Percentiles rank a stretch among this genome's conserved stretches.
Conservation (phyloP, 2,797 vertebrate genomes). For the Neosilurus hyrtlii region DNA sequence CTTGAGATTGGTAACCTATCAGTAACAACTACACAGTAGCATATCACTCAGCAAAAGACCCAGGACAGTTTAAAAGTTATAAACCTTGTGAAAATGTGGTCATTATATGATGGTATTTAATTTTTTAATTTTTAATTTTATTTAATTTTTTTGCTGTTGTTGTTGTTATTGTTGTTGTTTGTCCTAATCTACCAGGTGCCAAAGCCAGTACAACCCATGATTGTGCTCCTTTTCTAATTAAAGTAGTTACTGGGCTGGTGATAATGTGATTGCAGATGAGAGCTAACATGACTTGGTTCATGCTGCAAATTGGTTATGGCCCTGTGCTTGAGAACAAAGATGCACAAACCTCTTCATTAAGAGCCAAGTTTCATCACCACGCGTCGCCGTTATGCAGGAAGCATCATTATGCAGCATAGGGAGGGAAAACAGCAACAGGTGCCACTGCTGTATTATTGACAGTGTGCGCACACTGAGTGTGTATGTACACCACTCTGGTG, state of each 20-base stretch:
- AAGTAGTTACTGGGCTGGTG: constrained; percentile 37
- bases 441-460: constrained; percentile 25
- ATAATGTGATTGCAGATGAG: constrained; percentile 70
- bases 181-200: neutral
- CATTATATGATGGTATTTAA: neutral
- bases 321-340: constrained; percentile 67
- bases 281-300: constrained; percentile 56
- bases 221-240: constrained; percentile 44
- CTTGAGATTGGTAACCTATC: neutral
- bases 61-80: neutral
- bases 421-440: constrained; percentile 54
- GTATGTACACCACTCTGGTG: neutral
- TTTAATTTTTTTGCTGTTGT: neutral
- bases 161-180: constrained; percentile 6
- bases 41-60: neutral
- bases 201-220: neutral
- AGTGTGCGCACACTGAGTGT: neutral
- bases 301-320: constrained; percentile 63
- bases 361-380: constrained; percentile 47
- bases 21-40: neutral
- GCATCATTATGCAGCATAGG: constrained; percentile 37
- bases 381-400: constrained; percentile 31
- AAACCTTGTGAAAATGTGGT: neutral
- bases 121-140: too few species aligned
- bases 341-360: constrained; percentile 44